Evolutionary conservation across 2,888 invertebrate species (phyloP).

Genomic region (Limenitis camilla): DNA sequence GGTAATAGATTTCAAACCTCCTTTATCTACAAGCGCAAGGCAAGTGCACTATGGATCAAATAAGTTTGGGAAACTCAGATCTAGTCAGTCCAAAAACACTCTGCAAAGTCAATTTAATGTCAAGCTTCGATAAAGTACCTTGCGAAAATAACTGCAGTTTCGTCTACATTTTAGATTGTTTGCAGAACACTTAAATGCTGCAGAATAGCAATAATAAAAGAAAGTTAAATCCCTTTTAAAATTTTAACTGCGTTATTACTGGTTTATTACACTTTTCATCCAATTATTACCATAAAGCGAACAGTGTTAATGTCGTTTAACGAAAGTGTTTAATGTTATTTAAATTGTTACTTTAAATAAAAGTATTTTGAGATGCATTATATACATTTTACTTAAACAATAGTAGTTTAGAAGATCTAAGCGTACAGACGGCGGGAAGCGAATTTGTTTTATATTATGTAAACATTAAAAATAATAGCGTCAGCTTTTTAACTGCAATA

Average conservation of each 20-base stretch:
- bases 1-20: too few relatives aligned
- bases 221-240: too few relatives aligned
- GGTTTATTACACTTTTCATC: neutral
- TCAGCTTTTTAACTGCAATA: too few relatives aligned
- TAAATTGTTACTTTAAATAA: too few relatives aligned
- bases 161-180: neutral
- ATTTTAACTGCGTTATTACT: neutral
- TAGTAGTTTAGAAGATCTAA: too few relatives aligned
- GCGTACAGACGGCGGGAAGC: too few relatives aligned
- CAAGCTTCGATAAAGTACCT: slow-evolving; percentile 2
- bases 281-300: neutral
- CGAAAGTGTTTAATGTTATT: too few relatives aligned
- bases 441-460: too few relatives aligned
- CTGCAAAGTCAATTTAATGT: slow-evolving; percentile 1
- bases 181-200: neutral
- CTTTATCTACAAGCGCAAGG: too few relatives aligned
- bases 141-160: neutral
- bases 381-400: too few relatives aligned
- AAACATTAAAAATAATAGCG: too few relatives aligned
- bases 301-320: neutral
- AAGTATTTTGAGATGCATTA: too few relatives aligned
- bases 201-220: neutral
- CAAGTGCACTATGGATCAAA: neutral
- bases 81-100: slow-evolving; percentile 4
- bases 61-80: neutral